phyloP scores from a whole-genome alignment of 2,113 vertebrate species.

The Phoenicopterus ruber region DNA sequence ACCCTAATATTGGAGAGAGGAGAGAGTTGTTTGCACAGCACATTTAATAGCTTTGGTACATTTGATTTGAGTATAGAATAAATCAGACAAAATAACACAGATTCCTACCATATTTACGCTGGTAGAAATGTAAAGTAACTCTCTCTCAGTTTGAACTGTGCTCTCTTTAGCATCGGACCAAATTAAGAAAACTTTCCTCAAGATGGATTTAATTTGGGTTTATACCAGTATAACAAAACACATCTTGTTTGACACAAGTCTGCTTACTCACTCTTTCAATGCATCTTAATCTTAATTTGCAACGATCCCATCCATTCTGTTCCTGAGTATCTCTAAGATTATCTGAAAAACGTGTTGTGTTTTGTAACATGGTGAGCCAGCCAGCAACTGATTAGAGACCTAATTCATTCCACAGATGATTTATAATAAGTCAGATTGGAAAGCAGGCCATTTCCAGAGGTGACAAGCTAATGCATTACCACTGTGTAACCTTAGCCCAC shows the following conservation, averaged over 20 bases:
- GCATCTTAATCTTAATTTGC: background rate
- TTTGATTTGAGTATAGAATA: background rate
- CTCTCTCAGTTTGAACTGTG: background rate
- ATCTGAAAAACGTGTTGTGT: background rate
- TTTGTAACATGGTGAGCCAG: background rate
- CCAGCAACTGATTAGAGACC: background rate
- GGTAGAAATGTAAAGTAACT: background rate
- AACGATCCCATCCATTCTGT: background rate
- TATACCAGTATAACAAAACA: background rate
- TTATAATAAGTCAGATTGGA: background rate
- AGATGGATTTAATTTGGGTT: background rate
- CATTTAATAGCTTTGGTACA: background rate
- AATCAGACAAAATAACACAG: background rate
- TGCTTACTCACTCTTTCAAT: background rate
- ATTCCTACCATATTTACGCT: background rate
- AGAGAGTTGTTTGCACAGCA: background rate
- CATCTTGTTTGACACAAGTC: background rate
- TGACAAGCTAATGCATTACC: slow-evolving; percentile 7
- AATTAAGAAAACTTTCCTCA: background rate
- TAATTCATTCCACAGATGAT: background rate
- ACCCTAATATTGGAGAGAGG: background rate
- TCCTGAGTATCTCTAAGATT: background rate
- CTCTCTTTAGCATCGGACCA: background rate
- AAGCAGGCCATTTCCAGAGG: background rate
- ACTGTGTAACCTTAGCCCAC: background rate